Percentiles rank a stretch among this genome's conserved stretches.
These are phyloP conservation scores for Semnornis frantzii DNA, from an alignment of 2,113 vertebrate genomes.

Conservation along the genomic window DNA sequence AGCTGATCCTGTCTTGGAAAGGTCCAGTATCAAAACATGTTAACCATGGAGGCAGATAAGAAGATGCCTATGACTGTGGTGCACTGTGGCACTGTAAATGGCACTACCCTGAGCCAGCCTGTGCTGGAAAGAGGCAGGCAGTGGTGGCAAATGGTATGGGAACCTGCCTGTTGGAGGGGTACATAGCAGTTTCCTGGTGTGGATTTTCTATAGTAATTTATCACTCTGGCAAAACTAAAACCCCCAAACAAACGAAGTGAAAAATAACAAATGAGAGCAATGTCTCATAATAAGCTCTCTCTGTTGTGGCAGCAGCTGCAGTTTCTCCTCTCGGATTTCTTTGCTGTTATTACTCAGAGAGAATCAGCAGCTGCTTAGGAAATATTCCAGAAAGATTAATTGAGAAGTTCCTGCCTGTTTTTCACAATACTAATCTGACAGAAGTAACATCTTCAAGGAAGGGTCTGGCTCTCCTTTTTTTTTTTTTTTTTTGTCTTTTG, in stretches of 20 bases:
- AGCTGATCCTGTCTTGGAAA: not conserved
- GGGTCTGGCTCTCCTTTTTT: not conserved
- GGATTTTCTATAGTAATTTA: constrained; percentile 25
- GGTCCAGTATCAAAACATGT: not conserved
- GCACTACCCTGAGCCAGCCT: not conserved
- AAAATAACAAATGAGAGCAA: not conserved
- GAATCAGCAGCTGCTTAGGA: constrained; percentile 63
- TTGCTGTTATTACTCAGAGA: constrained; percentile 57
- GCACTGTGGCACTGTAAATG: not conserved
- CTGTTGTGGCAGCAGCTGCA: constrained; percentile 66
- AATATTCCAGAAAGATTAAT: constrained; percentile 61
- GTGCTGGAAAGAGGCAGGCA: not conserved
- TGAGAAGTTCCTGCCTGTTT: constrained; percentile 27
- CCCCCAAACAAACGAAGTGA: constrained; percentile 40
- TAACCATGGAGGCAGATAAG: not conserved
- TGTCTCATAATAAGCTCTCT: constrained; percentile 52
- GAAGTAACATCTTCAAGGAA: constrained; percentile 7
- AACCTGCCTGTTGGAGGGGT: not conserved
- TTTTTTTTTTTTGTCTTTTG: not conserved
- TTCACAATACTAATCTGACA: constrained; percentile 38
- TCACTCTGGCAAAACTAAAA: constrained; percentile 15
- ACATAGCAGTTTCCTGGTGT: not conserved
- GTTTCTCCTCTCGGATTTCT: constrained; percentile 61
- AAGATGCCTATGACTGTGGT: not conserved
- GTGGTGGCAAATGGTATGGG: not conserved